These are phyloP conservation scores for Camponotus fellah DNA, from an alignment of 2,888 invertebrate species.

Conservation along the genomic window DNA sequence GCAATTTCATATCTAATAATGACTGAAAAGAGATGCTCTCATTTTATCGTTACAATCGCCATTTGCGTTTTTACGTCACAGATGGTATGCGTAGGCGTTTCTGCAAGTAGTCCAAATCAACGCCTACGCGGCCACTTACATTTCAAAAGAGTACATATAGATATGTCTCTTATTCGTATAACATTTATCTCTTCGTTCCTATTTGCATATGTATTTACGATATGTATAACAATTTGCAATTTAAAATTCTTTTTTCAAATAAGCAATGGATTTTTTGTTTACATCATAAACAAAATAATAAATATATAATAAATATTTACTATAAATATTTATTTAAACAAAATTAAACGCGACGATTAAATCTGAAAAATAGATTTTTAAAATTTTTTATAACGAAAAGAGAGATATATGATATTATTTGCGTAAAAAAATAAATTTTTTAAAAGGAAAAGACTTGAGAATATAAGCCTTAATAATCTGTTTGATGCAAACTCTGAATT, in stretches of 20 bases:
- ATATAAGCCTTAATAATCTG: neutral
- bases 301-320: neutral
- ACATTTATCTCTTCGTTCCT: neutral
- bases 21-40: constrained; percentile 11
- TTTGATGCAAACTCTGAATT: neutral
- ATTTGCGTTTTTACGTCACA: constrained; percentile 29
- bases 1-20: constrained; percentile 10
- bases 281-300: neutral
- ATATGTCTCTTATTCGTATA: neutral
- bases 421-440: neutral
- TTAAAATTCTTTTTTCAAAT: neutral
- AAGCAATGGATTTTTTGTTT: neutral
- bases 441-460: neutral
- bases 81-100: neutral
- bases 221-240: neutral
- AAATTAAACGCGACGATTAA: neutral
- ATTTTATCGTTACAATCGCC: constrained; percentile 28
- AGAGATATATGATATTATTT: neutral
- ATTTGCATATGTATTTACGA: neutral
- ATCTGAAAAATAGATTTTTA: neutral
- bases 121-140: constrained; percentile 33
- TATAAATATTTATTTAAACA: neutral
- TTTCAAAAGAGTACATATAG: constrained; percentile 25
- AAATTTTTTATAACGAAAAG: neutral
- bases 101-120: constrained; percentile 46